Conservation (phyloP, 2,888 invertebrate species). For the Hemithea aestivaria region DNA sequence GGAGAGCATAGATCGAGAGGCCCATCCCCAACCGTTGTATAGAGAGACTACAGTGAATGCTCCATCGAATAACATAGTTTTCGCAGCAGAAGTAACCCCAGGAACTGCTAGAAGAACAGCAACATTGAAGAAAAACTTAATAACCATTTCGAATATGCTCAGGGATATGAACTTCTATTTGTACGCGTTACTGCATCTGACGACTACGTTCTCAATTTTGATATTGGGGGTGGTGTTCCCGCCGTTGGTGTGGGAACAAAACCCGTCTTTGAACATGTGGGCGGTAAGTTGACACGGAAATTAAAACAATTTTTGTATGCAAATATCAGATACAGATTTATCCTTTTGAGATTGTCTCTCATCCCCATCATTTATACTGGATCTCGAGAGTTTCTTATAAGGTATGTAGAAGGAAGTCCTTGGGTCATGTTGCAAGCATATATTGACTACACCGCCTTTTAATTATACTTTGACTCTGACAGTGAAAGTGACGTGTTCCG, state of each 20-base stretch:
- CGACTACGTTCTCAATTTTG: slow-evolving; percentile 74
- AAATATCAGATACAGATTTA: too few relatives aligned
- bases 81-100: slow-evolving; percentile 55
- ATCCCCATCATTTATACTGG: too few relatives aligned
- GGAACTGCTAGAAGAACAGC: slow-evolving; percentile 68
- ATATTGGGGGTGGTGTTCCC: slow-evolving; percentile 76
- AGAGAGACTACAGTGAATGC: slow-evolving; percentile 76
- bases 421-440: too few relatives aligned
- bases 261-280: slow-evolving; percentile 63
- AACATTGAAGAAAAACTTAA: slow-evolving; percentile 64
- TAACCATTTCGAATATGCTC: slow-evolving; percentile 63
- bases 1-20: slow-evolving; percentile 60
- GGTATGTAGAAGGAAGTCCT: too few relatives aligned
- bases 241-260: slow-evolving; percentile 68
- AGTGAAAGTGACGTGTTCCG: too few relatives aligned
- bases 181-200: slow-evolving; percentile 72
- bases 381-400: too few relatives aligned
- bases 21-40: slow-evolving; percentile 74
- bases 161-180: slow-evolving; percentile 75
- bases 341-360: too few relatives aligned
- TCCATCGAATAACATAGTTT: slow-evolving; percentile 50
- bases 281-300: slow-evolving; percentile 52
- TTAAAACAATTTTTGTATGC: too few relatives aligned
- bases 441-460: too few relatives aligned
- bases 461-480: too few relatives aligned